Base-by-base conservation (phyloP, 2,888 invertebrate genomes). In the Thera britannica region DNA sequence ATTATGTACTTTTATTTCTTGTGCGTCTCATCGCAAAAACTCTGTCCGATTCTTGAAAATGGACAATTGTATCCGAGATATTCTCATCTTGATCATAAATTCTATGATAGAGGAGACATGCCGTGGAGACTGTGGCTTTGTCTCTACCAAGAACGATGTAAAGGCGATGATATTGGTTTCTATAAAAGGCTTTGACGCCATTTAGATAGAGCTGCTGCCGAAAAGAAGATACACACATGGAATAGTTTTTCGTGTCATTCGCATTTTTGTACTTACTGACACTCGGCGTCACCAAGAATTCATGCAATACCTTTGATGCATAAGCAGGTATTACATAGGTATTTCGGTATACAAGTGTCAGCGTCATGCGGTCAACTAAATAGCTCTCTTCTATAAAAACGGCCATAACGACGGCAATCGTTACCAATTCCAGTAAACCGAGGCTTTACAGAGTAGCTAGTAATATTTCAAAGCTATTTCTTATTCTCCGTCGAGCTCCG, bases 401-500 rank as follows among this genome's bases (percentile, higher is more conserved):
- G 23, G 23, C 23, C 23, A 23, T 46, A 9, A 46, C 7, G 44
- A 44, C 44, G 44, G 3, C 9, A 2, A 9, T 46, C 44, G 7
- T 1, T 9, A 44, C 6, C 23, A 38, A 38, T 44, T 44, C 7
- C 7, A 44, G 44, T 7, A 46, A 8, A 46, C 44, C 34, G 23
- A 23, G 8, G 52, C 9, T 52, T 4, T 51, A 48, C 41, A 58
- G 51, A 46, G 41, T 36, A 46, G 9, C 6, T 9, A 62, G 63
- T 58, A 64, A 74, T 76, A 75, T 74, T 74, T 74, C 78, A 73
- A 62, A 71, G 57, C 68, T 72, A 74, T 75, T 72, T 72, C 61
- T 68, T 57, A 72, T 75, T 70, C 72, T 65, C 58, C 38, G 62
- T 54, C 64, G 57, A 54, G 64, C 58, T 49, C 68, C 58, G 38